A percentile compares a stretch with the other conserved stretches of the same genome.
These are phyloP conservation scores for Hypocryptadius cinnamomeus DNA, from an alignment of 2,113 vertebrate genomes.

Conservation along the genomic window DNA sequence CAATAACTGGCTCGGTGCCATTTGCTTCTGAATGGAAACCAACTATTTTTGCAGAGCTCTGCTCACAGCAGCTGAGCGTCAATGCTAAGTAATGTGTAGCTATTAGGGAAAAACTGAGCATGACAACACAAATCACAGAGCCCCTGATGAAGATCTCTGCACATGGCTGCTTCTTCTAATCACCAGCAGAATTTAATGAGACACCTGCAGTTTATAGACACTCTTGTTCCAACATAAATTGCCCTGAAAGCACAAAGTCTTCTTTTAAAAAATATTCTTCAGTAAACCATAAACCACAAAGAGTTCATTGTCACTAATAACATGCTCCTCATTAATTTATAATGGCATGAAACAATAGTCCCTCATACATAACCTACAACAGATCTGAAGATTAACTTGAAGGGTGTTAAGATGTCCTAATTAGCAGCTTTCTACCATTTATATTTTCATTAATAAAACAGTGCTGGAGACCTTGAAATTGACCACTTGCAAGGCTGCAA, in stretches of 20 bases:
- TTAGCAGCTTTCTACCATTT: background rate
- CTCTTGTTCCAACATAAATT: background rate
- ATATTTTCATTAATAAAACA: background rate
- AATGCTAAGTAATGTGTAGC: background rate
- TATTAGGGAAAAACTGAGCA: conserved; percentile 5
- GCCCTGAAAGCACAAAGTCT: background rate
- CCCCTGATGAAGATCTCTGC: conserved; percentile 24
- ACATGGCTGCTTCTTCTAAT: conserved; percentile 51
- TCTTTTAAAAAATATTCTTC: conserved; percentile 9
- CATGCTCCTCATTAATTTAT: conserved; percentile 9
- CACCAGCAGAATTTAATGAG: conserved; percentile 55
- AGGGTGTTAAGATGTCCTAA: background rate
- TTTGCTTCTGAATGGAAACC: background rate
- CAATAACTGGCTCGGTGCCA: background rate
- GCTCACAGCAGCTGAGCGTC: conserved; percentile 3
- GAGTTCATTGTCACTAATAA: conserved; percentile 8
- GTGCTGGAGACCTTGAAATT: background rate
- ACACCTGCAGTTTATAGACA: conserved; percentile 43
- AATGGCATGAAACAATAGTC: background rate
- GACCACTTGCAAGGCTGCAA: background rate
- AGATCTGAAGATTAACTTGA: background rate
- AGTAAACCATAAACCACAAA: background rate
- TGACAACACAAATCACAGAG: conserved; percentile 21
- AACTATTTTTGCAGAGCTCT: background rate
- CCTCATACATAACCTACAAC: background rate